Percentiles rank a stretch among this genome's conserved stretches.
These are phyloP conservation scores for Tromatobia lineatoria DNA, from an alignment of 2,888 invertebrate genomes.

Conservation along the genomic window DNA sequence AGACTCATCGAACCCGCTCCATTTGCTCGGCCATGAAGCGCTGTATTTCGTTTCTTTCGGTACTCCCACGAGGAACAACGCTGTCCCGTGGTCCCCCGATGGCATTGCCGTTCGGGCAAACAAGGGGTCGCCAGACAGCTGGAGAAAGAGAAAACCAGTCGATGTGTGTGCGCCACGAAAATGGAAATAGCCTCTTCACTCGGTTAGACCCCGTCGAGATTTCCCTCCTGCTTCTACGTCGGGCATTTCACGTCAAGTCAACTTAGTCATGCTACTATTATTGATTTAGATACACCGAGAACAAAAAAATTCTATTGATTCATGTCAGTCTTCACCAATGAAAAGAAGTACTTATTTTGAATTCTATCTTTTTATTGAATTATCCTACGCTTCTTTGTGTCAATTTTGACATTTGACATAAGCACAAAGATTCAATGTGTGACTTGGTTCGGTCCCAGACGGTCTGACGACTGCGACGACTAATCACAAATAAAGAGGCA, in stretches of 20 bases:
- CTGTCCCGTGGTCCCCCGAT: constrained; percentile 50
- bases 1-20: constrained; percentile 30
- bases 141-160: constrained; percentile 19
- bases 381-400: no score
- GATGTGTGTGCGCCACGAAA: constrained; percentile 41
- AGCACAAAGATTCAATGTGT: no score
- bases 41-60: constrained; percentile 39
- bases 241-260: background rate
- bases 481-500: no score
- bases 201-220: constrained; percentile 48
- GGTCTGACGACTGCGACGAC: no score
- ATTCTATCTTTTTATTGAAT: no score
- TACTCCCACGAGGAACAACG: constrained; percentile 52
- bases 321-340: no score
- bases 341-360: no score
- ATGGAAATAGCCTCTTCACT: constrained; percentile 57
- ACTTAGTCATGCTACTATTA: background rate
- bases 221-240: constrained; percentile 25
- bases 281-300: no score
- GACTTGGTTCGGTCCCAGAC: no score
- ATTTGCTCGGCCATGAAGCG: constrained; percentile 25
- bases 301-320: no score
- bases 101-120: constrained; percentile 47
- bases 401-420: no score
- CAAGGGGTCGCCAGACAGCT: constrained; percentile 2